These are phyloP conservation scores for Osmoderma eremita DNA, from an alignment of 2,888 invertebrate genomes.

Conservation along the genomic window DNA sequence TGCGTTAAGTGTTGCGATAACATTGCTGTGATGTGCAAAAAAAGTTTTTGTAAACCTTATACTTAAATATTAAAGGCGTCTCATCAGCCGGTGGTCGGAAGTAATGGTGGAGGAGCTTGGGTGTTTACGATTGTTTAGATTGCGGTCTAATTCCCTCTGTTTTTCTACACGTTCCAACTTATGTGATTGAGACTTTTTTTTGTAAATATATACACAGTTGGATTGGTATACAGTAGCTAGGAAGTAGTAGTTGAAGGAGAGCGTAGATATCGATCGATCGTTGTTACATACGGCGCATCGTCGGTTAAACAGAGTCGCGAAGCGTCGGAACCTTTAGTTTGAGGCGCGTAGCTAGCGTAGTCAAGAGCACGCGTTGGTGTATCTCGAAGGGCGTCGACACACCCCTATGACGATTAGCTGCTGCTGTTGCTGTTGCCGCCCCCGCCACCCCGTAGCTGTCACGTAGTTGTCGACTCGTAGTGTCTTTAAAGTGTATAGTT, in stretches of 20 bases:
- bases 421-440: no score
- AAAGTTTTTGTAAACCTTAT: no score
- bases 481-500: constrained; percentile 58
- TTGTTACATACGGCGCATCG: constrained; percentile 51
- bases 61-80: no score
- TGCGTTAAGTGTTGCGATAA: no score
- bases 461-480: constrained; percentile 59
- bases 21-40: no score
- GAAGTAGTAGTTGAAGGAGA: constrained; percentile 29
- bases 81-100: no score
- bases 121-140: no score
- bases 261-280: constrained; percentile 55
- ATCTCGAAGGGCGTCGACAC: constrained; percentile 59
- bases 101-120: no score
- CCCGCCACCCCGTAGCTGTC: no score
- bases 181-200: constrained; percentile 1
- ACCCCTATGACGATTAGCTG: constrained; percentile 60
- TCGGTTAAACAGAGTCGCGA: constrained; percentile 46
- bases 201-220: constrained; percentile 49
- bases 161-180: no score
- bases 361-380: constrained; percentile 52
- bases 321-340: constrained; percentile 55
- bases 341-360: constrained; percentile 56
- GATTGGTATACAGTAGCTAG: constrained; percentile 52
- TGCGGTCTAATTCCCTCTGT: no score